A percentile compares a stretch with the other conserved stretches of the same genome.
Evolutionary conservation across 2,888 invertebrate species (phyloP).

Genomic region (Drosophila austrosaltans): DNA sequence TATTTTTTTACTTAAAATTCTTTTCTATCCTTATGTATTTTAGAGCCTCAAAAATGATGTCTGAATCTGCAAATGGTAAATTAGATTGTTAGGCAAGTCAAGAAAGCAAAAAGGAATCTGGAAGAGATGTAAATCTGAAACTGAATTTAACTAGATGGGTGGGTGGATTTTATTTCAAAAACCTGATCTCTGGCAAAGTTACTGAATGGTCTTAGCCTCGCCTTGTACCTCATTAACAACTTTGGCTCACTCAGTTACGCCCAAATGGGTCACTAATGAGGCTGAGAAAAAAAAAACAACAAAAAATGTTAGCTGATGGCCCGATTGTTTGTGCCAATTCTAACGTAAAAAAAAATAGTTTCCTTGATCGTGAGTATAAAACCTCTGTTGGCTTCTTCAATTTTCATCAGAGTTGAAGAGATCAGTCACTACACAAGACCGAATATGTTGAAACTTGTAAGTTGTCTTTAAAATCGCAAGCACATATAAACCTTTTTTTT

Average conservation of each 20-base stretch:
- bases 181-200: slow-evolving; percentile 16
- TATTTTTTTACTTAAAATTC: no score
- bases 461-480: slow-evolving; percentile 38
- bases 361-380: slow-evolving; percentile 62
- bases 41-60: no score
- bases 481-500: background rate
- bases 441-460: slow-evolving; percentile 79
- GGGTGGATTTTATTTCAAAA: slow-evolving; percentile 23
- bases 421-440: slow-evolving; percentile 29
- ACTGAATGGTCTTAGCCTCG: slow-evolving; percentile 35
- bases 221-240: slow-evolving; percentile 49
- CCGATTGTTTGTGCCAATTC: slow-evolving; percentile 78
- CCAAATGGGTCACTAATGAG: slow-evolving; percentile 77
- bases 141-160: background rate
- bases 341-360: slow-evolving; percentile 70
- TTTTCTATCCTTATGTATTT: no score
- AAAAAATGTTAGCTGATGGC: slow-evolving; percentile 59
- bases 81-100: slow-evolving; percentile 19
- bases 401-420: slow-evolving; percentile 55
- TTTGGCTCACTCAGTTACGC: slow-evolving; percentile 71
- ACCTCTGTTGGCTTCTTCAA: slow-evolving; percentile 51
- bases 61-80: background rate
- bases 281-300: slow-evolving; percentile 58
- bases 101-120: slow-evolving; percentile 24
- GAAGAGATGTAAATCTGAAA: background rate